A percentile compares a stretch with the other conserved stretches of the same genome.
Conservation (phyloP, 2,113 vertebrate genomes). For the Bubalus kerabau region DNA sequence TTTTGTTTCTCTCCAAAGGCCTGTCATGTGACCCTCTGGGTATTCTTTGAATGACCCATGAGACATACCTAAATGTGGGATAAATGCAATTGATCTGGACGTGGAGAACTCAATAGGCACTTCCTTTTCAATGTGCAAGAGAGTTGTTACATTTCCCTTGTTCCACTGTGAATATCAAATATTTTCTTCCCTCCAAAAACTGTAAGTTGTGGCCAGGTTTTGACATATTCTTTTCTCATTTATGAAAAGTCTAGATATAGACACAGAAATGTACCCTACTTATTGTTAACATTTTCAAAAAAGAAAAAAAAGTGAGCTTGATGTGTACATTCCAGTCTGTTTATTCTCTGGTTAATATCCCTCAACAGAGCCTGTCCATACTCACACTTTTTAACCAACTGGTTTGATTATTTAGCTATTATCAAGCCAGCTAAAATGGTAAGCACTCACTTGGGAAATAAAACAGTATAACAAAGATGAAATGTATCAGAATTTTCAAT, state of each 20-base stretch:
- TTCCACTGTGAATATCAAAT: background rate
- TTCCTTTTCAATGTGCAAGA: background rate
- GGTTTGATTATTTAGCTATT: background rate
- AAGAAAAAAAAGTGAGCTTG: background rate
- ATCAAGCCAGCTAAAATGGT: background rate
- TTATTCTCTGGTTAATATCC: background rate
- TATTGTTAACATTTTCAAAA: background rate
- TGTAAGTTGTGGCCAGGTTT: background rate
- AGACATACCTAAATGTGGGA: background rate
- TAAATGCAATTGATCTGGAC: background rate
- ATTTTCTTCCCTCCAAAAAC: background rate
- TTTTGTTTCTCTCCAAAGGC: background rate
- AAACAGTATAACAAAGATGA: background rate
- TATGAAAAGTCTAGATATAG: background rate
- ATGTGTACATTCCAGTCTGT: background rate
- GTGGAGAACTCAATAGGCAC: background rate
- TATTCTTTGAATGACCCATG: background rate
- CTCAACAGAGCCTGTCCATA: background rate
- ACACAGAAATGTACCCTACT: background rate
- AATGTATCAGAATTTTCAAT: background rate
- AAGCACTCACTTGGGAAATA: conserved; percentile 2
- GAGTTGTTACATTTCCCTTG: background rate
- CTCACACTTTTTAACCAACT: background rate
- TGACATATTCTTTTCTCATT: background rate
- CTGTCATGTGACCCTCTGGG: background rate